Base-by-base conservation (phyloP, 35 echinoderm and acorn worm genomes). In the Ophiothrix spiculata region DNA sequence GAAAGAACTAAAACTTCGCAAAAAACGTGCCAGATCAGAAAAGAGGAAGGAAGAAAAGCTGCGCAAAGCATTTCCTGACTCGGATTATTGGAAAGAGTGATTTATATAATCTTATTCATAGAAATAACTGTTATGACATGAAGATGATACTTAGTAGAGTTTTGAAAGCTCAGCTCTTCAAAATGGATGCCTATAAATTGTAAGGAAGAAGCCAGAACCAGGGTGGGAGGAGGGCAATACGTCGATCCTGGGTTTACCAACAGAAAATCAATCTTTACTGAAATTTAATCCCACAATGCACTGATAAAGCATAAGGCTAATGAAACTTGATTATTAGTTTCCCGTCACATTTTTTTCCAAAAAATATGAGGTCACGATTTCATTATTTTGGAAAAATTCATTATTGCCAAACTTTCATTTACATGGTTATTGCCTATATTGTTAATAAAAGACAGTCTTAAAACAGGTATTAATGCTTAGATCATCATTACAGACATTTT, bases 31-130 rank as follows among this genome's bases (percentile, higher is more conserved):
- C 37, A 77, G 84, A 73, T 80, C 49, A 25, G 77, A 83, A n/a
- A 36, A 80, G 36, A 84, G 56, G 23, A 39, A 87, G 0, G 28
- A 42, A 19, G 28, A 40, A 60, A 95, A 95, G 38, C 69, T 95
- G 73, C 90, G 87, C 33, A 29, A 91, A 46, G 32, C 84, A 40
- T 95, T 87, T 77, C 93, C 93, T 2, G 88, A 95, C 32, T 90
- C 93, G 1, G 93, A 95, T 34, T 56, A 91, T 76, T 95, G 93
- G 93, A 56, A 94, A 64, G 75, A 90, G 0, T 54, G 90, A 42
- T 76, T n/a, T n/a, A n/a, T n/a, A n/a, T n/a, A n/a, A n/a, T n/a
- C n/a, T n/a, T n/a, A n/a, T n/a, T n/a, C n/a, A n/a, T n/a, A 73
- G 56, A 64, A 23, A 69, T 36, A 49, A 6, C 6, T 49, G 6